Base-by-base conservation (phyloP, 2,113 vertebrate genomes). In the Grantiella picta region DNA sequence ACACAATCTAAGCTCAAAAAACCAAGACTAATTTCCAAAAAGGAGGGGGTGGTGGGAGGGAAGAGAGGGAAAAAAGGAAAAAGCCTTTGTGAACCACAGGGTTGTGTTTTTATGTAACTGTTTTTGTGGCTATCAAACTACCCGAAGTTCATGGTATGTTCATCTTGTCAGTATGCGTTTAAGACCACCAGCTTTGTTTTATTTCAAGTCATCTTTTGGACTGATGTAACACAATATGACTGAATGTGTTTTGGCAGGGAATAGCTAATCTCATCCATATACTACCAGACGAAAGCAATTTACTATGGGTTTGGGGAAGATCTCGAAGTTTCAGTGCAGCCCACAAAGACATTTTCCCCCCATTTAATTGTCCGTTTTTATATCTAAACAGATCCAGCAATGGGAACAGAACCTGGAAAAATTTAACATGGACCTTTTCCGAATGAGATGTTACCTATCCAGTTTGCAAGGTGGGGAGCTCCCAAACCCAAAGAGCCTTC, bases 341-440 rank as follows among this genome's bases (percentile, higher is more conserved):
- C 68, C 82, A 24, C 44, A 85, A 68, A 83, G 61, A 65, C 20
- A 12, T 94, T 87, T 91, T 76, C 70, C 65, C 56, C 52, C 52
- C 45, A 86, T 94, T 68, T 92, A 93, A 63, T 95, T 80, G 47
- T 52, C 75, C 52, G 59, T 92, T 71, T 91, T 84, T 69, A 59
- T 92, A 56, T 87, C 73, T 91, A 73, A 94, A 94, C 97, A 99
- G 99, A 99, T 99, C 93, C 99, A 99, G 96, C 99, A 99, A 82
- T 99, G 99, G 99, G 99, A 99, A 91, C 99, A 99, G 98, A 99
- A 99, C 94, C 98, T 99, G 97, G 99, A 99, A 98, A 98, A 98
- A 80, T 99, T 99, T 92, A 99, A 99, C 97, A 98, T 99, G 98
- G 99, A 99, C 69, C 98, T 99, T 77, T 99, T 99, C 94, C 97